Evolutionary conservation across 2,888 invertebrate genomes (phyloP).

Genomic region (Harpalus rubripes): DNA sequence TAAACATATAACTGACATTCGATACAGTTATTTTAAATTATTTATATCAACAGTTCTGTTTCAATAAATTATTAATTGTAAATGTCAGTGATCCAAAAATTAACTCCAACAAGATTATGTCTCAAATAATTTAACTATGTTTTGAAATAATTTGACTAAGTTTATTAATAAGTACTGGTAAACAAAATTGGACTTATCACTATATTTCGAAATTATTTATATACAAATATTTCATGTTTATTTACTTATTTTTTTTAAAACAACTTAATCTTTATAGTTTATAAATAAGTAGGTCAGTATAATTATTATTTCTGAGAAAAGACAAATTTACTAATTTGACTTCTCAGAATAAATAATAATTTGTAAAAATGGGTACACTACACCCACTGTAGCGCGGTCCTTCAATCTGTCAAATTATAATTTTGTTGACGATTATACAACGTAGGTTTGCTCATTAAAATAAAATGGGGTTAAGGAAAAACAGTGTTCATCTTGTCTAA

Average conservation of each 20-base stretch:
- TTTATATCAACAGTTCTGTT: background rate
- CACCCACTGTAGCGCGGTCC: background rate
- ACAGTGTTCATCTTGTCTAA: too few relatives aligned
- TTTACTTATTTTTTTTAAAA: background rate
- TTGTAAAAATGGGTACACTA: background rate
- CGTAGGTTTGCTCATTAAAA: background rate
- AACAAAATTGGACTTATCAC: background rate
- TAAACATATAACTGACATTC: background rate
- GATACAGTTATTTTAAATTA: constrained; percentile 27
- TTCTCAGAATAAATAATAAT: background rate
- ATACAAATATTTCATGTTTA: constrained; percentile 6
- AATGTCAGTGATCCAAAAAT: background rate
- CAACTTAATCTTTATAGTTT: background rate
- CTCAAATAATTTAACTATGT: too few relatives aligned
- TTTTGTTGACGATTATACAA: background rate
- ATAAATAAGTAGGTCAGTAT: background rate
- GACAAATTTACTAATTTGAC: background rate
- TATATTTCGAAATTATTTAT: background rate
- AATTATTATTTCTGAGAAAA: background rate
- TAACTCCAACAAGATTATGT: too few relatives aligned
- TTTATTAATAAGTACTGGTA: too few relatives aligned
- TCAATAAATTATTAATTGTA: background rate
- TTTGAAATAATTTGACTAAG: too few relatives aligned
- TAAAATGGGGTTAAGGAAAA: background rate
- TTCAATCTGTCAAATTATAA: background rate